Conservation (phyloP, 92 coral and sea anemone genomes). For the Muricea muricata region DNA sequence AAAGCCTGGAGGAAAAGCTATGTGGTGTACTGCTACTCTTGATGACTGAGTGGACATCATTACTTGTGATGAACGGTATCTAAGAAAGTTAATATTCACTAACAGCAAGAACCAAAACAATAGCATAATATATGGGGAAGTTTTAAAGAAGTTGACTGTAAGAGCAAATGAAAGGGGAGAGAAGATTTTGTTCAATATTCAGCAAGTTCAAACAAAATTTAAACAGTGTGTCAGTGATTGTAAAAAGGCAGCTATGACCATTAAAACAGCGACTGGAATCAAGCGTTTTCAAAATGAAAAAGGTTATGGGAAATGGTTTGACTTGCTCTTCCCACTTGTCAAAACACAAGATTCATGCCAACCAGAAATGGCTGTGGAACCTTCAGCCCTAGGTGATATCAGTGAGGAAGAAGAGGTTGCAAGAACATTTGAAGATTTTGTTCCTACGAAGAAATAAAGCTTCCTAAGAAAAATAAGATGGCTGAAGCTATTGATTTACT, state of each 20-base stretch:
- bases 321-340: conserved; percentile 16
- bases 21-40: conserved; percentile 44
- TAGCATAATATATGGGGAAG: conserved; percentile 42
- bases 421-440: conserved; percentile 10
- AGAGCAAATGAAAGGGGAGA: conserved; percentile 63
- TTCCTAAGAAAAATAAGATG: not conserved
- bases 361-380: conserved; percentile 22
- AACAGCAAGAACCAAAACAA: conserved; percentile 65
- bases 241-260: conserved; percentile 23
- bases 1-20: conserved; percentile 59
- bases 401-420: conserved; percentile 18
- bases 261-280: conserved; percentile 12
- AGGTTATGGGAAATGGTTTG: conserved; percentile 19
- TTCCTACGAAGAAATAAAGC: conserved; percentile 3
- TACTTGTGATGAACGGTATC: conserved; percentile 46
- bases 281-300: conserved; percentile 1
- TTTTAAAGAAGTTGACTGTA: conserved; percentile 43
- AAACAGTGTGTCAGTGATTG: conserved; percentile 58
- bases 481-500: conserved; percentile 21
- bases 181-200: conserved; percentile 31
- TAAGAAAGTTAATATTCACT: conserved; percentile 48
- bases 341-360: conserved; percentile 26
- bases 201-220: conserved; percentile 54
- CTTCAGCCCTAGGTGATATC: not conserved
- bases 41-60: conserved; percentile 63